A percentile compares a stretch with the other conserved stretches of the same genome.
These are phyloP conservation scores for Ptychodera flava DNA, from an alignment of 35 echinoderm and acorn worm genomes.

Conservation along the genomic window DNA sequence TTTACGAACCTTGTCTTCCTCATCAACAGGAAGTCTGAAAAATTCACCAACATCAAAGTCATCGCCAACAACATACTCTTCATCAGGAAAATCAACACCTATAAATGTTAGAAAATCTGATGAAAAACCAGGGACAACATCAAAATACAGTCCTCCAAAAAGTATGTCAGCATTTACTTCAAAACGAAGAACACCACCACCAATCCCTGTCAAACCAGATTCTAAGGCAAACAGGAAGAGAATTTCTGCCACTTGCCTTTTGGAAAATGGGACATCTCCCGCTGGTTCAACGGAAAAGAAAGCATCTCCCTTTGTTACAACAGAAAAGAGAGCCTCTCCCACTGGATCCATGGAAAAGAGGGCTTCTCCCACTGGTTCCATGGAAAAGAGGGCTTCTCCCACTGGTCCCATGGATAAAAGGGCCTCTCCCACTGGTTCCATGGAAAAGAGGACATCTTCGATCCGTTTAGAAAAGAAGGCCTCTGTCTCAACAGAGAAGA, in stretches of 20 bases:
- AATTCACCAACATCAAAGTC: neutral
- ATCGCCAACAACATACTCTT: neutral
- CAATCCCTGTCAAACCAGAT: neutral
- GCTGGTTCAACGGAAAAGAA: no score
- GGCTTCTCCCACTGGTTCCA: no score
- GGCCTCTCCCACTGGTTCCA: no score
- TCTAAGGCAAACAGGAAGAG: neutral
- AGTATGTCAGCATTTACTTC: neutral
- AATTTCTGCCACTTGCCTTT: neutral
- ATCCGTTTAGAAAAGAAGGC: no score
- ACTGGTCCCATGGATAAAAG: no score
- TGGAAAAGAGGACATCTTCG: no score
- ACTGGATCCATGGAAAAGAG: neutral
- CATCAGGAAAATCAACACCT: no score
- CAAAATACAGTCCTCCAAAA: neutral
- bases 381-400: no score
- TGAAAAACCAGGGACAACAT: neutral
- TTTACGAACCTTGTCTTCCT: neutral
- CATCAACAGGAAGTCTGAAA: neutral
- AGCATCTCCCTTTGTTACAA: no score
- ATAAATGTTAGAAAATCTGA: neutral
- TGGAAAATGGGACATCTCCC: no score
- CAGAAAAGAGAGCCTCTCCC: neutral
- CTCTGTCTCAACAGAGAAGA: no score
- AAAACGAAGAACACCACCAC: neutral